Percentiles rank a stretch among this genome's conserved stretches.
phyloP scores from a whole-genome alignment of 64 coral and sea anemone species.

The Montipora efflorescens region DNA sequence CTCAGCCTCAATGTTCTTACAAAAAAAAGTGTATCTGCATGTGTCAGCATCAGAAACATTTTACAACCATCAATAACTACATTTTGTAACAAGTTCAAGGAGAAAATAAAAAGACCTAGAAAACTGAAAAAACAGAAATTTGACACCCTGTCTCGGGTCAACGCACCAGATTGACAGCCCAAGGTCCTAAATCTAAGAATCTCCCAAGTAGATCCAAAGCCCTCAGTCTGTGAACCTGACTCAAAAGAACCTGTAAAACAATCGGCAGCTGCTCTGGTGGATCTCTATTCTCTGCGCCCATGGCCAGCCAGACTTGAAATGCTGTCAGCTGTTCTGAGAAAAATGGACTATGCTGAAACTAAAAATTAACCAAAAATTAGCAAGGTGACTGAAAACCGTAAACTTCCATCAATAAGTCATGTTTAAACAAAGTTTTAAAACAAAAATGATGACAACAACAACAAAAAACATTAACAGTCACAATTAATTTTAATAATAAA shows the following conservation, averaged over 20 bases:
- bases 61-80: no score
- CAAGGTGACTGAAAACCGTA: neutral
- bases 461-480: no score
- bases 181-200: conserved; percentile 95
- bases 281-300: conserved; percentile 84
- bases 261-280: conserved; percentile 96
- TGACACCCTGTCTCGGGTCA: no score
- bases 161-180: conserved; percentile 97
- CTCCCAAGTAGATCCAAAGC: conserved; percentile 92
- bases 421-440: no score
- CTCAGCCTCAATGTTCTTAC: no score
- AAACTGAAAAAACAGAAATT: no score
- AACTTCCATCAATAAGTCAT: neutral
- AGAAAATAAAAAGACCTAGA: no score
- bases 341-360: conserved; percentile 88
- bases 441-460: no score
- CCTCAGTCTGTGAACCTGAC: conserved; percentile 94
- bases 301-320: conserved; percentile 99
- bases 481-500: no score
- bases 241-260: conserved; percentile 93
- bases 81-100: no score
- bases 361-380: neutral
- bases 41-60: no score
- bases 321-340: conserved; percentile 95
- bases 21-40: no score